phyloP scores from a whole-genome alignment of 2,888 invertebrate species.

The Acronicta leporina region DNA sequence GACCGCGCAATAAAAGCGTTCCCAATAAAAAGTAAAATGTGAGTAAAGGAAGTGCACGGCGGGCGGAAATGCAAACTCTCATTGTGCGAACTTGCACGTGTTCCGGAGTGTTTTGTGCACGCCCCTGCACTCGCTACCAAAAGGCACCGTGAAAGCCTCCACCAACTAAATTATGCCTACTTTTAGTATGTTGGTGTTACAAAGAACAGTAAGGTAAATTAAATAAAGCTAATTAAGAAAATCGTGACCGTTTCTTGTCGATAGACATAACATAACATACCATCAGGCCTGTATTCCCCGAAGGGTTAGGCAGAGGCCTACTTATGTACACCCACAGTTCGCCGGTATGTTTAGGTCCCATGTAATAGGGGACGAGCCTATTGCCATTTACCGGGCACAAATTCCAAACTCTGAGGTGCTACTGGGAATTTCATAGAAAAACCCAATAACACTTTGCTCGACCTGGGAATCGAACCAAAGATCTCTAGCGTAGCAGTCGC shows the following conservation, averaged over 20 bases:
- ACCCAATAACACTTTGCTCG: too few relatives aligned
- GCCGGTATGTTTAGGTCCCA: too few relatives aligned
- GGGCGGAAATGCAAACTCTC: conserved; percentile 88
- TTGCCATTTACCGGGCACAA: too few relatives aligned
- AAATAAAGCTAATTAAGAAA: neutral
- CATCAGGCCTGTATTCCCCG: too few relatives aligned
- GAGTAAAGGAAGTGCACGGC: conserved; percentile 87
- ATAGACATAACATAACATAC: too few relatives aligned
- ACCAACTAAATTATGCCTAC: conserved; percentile 67
- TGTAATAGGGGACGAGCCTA: too few relatives aligned
- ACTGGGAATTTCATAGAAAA: too few relatives aligned
- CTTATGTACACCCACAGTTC: too few relatives aligned
- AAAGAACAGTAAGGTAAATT: conserved; percentile 6
- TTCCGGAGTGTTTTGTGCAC: conserved; percentile 85
- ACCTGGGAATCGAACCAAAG: too few relatives aligned
- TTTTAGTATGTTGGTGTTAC: conserved; percentile 62
- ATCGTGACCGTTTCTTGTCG: neutral
- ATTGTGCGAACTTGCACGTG: conserved; percentile 88
- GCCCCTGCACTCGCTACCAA: conserved; percentile 72
- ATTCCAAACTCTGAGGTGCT: too few relatives aligned
- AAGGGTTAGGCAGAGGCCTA: too few relatives aligned
- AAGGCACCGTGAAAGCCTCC: conserved; percentile 74
- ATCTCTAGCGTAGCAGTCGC: too few relatives aligned
- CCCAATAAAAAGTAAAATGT: conserved; percentile 86
- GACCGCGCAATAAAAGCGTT: conserved; percentile 82